Conservation (phyloP, 2,888 invertebrate species). For the Buathra laborator region DNA sequence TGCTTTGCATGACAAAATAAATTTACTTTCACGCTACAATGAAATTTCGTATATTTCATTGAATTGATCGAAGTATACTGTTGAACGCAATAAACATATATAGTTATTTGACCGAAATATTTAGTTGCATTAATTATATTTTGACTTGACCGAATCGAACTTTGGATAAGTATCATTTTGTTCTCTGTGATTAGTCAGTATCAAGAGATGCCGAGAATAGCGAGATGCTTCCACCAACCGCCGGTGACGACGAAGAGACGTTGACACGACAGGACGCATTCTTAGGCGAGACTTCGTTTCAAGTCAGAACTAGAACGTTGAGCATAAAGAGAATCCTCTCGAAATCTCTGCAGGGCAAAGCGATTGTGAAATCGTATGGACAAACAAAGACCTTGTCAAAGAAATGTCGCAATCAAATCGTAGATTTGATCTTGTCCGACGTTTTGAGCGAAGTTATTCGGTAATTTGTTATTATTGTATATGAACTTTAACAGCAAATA, state of each 20-base stretch:
- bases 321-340: conserved; percentile 18
- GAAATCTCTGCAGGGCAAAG: conserved; percentile 11
- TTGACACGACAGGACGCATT: conserved; percentile 17
- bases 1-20: no score
- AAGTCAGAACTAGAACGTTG: background rate
- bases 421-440: conserved; percentile 24
- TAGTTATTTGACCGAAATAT: background rate
- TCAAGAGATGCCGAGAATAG: background rate
- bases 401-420: conserved; percentile 15
- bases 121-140: background rate
- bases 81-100: background rate
- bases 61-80: background rate
- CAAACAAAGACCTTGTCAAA: background rate
- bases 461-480: conserved; percentile 4
- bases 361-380: background rate
- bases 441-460: background rate
- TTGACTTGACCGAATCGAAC: background rate
- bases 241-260: background rate
- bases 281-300: conserved; percentile 22
- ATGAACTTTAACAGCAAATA: no score
- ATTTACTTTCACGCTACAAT: no score
- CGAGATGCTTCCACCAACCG: background rate
- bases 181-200: background rate
- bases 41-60: background rate
- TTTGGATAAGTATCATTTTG: background rate